Evolutionary conservation across 1,140 invertebrate genomes (phyloP), one percentile per base, ranked within the genome.

Genomic region (Oreohelix idahoensis): DNA sequence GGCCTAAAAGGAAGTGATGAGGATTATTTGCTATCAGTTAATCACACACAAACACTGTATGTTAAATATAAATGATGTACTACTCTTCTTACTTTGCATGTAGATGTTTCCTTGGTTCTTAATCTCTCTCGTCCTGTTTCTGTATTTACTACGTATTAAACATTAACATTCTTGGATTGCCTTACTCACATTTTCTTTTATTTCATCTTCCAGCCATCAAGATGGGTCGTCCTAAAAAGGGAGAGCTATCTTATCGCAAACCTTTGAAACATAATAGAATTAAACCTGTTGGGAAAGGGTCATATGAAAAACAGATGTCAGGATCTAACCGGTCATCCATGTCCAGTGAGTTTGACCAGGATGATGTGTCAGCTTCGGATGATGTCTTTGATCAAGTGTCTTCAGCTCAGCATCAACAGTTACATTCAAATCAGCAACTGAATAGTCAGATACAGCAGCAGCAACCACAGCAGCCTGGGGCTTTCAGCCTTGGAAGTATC

Each of bases 151-250:
- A n/a, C n/a, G n/a, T n/a, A n/a, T n/a, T n/a, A n/a, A n/a, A n/a
- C n/a, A n/a, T n/a, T n/a, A n/a, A n/a, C n/a, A n/a, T n/a, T n/a
- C n/a, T n/a, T n/a, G n/a, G n/a, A n/a, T n/a, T n/a, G n/a, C n/a
- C n/a, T n/a, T 45, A 15, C 42, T 45, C 5, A 45, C 42, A 45
- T 45, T 81, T 8, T 73, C 4, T 82, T 38, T 29, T 58, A 36
- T 49, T 35, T 26, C 45, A 20, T 58, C 5, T 66, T 49, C 35
- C 45, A 82, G 80, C 80, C 26, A 82, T 82, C 49, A 82, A 82
- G 35, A 82, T 82, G 80, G 80, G 80, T 13, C 80, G 80, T 42
- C 80, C 80, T 8, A 82, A 82, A 66, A 82, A 82, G 29, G 80
- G 80, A 73, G 80, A 82, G 23, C 20, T 82, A 4, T 15, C 45